Conservation (phyloP, 2,888 invertebrate species). For the Coecobrya sp. region DNA sequence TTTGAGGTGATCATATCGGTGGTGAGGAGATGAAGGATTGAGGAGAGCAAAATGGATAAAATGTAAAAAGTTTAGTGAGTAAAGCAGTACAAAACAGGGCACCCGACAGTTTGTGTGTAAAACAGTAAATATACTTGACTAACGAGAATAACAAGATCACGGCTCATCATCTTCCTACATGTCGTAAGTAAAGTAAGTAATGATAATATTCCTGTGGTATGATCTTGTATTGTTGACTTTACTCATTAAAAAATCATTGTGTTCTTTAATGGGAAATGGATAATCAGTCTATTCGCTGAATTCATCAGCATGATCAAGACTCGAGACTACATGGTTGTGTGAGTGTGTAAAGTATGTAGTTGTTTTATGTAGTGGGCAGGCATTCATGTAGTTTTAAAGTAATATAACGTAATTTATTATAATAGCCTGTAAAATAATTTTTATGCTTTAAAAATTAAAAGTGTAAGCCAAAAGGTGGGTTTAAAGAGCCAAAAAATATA, state of each 20-base stretch:
- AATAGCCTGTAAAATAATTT: background rate
- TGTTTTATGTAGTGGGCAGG: background rate
- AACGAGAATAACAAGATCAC: slow-evolving; percentile 68
- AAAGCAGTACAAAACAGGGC: too few relatives aligned
- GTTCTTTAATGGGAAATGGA: background rate
- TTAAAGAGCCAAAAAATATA: slow-evolving; percentile 29
- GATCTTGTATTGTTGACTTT: slow-evolving; percentile 47
- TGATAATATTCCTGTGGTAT: slow-evolving; percentile 38
- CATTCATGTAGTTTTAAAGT: background rate
- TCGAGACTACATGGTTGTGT: too few relatives aligned
- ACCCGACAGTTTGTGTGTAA: slow-evolving; percentile 23
- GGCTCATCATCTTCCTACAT: background rate
- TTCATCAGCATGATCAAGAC: too few relatives aligned
- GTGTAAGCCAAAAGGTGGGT: background rate
- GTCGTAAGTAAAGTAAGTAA: too few relatives aligned
- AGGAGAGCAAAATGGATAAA: too few relatives aligned
- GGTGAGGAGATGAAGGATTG: too few relatives aligned
- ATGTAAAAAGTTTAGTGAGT: too few relatives aligned
- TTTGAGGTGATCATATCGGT: too few relatives aligned
- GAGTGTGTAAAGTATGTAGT: too few relatives aligned
- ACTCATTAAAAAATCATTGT: slow-evolving; percentile 37
- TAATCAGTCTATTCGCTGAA: too few relatives aligned
- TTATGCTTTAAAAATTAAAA: slow-evolving; percentile 2
- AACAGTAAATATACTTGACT: slow-evolving; percentile 49
- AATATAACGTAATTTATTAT: background rate